Evolutionary conservation across 2,113 vertebrate genomes (phyloP).

Genomic region (Macrotus californicus): DNA sequence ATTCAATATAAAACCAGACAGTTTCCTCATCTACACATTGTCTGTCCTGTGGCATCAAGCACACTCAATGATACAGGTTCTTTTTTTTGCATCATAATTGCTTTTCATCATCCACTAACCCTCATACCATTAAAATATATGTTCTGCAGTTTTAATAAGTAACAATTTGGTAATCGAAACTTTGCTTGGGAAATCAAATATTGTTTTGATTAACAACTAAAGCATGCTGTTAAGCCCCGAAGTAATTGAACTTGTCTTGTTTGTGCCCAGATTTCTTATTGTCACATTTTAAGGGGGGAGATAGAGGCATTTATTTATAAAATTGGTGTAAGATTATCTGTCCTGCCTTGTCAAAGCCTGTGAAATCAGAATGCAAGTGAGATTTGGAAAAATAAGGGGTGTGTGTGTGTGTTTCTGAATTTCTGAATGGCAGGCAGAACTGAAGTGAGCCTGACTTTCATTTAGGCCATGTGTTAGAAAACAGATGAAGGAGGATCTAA

Average conservation of each 20-base stretch:
- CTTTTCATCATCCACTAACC: background rate
- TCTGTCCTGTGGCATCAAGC: background rate
- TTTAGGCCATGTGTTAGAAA: background rate
- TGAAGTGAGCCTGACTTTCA: background rate
- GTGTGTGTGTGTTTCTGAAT: background rate
- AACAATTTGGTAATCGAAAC: background rate
- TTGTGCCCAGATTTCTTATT: background rate
- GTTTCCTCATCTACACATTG: fast-evolving
- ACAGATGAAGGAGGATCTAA: background rate
- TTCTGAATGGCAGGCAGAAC: background rate
- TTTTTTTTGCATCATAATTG: background rate
- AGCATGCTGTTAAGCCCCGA: background rate
- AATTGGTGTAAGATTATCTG: background rate
- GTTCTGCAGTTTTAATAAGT: background rate
- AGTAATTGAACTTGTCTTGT: background rate
- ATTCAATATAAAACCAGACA: background rate
- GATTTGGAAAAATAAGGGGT: background rate
- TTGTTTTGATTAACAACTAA: background rate
- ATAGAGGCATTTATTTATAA: background rate
- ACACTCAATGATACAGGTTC: background rate
- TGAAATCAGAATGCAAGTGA: background rate
- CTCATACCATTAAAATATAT: background rate
- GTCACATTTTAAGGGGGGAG: background rate
- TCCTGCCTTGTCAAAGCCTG: background rate
- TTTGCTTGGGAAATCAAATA: background rate